These are phyloP conservation scores for Neotragus moschatus DNA, from an alignment of 2,113 vertebrate species.

Conservation along the genomic window DNA sequence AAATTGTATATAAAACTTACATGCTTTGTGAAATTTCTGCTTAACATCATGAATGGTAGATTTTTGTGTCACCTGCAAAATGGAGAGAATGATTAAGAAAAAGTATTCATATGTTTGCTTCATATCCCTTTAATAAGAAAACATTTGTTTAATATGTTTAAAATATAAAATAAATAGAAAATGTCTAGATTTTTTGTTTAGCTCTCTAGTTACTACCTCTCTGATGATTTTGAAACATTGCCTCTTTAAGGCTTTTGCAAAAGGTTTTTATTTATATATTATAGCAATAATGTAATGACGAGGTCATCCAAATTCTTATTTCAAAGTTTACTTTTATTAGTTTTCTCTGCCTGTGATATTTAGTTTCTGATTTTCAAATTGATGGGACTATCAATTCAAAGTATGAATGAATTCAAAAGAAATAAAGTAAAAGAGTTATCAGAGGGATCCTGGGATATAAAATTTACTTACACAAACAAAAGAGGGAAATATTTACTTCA, in stretches of 20 bases:
- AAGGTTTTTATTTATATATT: background rate
- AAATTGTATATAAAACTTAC: constrained; percentile 76
- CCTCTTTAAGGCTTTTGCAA: background rate
- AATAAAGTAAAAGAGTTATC: background rate
- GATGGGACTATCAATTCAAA: background rate
- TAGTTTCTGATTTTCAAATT: background rate
- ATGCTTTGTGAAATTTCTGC: constrained; percentile 84
- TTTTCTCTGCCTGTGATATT: background rate
- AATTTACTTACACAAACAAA: background rate
- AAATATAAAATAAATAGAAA: background rate
- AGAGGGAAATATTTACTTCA: background rate
- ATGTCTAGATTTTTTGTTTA: background rate
- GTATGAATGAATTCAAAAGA: background rate
- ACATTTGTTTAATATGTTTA: background rate
- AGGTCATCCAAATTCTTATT: background rate
- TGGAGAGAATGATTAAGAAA: background rate
- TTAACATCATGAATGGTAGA: constrained; percentile 85
- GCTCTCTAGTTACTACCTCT: background rate
- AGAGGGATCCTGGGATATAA: background rate
- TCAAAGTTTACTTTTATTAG: background rate
- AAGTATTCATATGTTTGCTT: background rate
- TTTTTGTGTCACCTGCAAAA: constrained; percentile 82
- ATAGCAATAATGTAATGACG: background rate
- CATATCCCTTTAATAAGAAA: background rate
- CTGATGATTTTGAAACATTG: background rate